Percentiles rank a stretch among this genome's conserved stretches.
Evolutionary conservation across 2,888 invertebrate genomes (phyloP).

Genomic region (Syrista parreyssii): DNA sequence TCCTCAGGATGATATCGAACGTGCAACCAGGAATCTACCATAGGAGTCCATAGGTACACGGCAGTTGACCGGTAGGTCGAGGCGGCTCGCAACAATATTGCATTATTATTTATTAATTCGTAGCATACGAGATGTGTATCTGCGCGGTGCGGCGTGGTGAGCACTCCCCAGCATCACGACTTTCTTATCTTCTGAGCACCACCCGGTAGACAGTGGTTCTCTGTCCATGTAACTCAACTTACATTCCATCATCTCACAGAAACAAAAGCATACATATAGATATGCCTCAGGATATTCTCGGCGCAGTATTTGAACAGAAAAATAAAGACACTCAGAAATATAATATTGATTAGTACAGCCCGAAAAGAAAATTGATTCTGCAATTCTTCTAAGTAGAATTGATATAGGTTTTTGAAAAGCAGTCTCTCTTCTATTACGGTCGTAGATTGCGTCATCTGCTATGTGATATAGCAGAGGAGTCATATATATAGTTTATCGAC

Average conservation of each 20-base stretch:
- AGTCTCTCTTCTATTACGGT: neutral
- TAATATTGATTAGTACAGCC: neutral
- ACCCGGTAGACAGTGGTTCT: conserved; percentile 41
- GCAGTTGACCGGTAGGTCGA: conserved; percentile 35
- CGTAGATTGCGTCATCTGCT: neutral
- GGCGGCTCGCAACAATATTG: conserved; percentile 52
- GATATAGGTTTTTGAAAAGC: neutral
- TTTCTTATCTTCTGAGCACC: conserved; percentile 56
- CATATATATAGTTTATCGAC: neutral
- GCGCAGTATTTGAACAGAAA: neutral
- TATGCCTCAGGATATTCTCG: neutral
- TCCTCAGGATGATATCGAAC: neutral
- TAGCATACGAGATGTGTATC: conserved; percentile 61
- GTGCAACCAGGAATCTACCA: neutral
- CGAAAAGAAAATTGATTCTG: neutral
- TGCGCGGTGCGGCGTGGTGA: conserved; percentile 46
- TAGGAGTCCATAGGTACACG: neutral
- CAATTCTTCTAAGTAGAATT: neutral
- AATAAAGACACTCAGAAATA: neutral
- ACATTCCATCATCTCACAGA: neutral
- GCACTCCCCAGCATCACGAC: conserved; percentile 58
- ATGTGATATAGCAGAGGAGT: neutral
- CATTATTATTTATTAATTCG: conserved; percentile 66
- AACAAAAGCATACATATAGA: neutral
- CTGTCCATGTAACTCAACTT: conserved; percentile 18